Evolutionary conservation across 2,888 invertebrate genomes (phyloP).

Genomic region (Arenicola marina): DNA sequence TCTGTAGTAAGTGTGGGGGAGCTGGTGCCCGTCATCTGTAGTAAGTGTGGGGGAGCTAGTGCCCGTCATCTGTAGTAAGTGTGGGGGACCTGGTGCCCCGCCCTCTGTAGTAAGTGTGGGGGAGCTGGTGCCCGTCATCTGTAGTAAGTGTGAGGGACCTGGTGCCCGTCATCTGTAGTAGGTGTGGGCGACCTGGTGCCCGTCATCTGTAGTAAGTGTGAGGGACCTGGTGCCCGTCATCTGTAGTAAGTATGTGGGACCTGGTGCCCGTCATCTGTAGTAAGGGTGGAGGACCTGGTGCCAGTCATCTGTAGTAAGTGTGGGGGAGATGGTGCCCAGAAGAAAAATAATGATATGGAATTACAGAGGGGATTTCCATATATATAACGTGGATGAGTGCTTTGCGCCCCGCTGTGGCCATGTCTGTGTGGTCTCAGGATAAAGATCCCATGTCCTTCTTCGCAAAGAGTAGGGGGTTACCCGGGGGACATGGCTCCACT

Average conservation of each 20-base stretch:
- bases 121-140: neutral
- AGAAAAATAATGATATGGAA: too few relatives aligned
- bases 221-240: neutral
- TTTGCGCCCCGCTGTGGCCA: too few relatives aligned
- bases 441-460: too few relatives aligned
- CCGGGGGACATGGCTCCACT: too few relatives aligned
- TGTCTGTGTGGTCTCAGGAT: too few relatives aligned
- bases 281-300: neutral
- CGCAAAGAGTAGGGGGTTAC: too few relatives aligned
- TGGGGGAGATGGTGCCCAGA: neutral
- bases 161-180: neutral
- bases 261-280: conserved; percentile 4
- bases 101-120: neutral
- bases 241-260: neutral
- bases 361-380: too few relatives aligned
- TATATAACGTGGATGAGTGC: too few relatives aligned
- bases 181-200: neutral
- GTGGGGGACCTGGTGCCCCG: neutral
- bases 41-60: neutral
- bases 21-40: neutral
- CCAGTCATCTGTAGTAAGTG: neutral
- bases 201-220: neutral
- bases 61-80: neutral
- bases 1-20: neutral
- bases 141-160: neutral